Conservation (phyloP, 2,888 invertebrate species). For the Luperina nickerlii region DNA sequence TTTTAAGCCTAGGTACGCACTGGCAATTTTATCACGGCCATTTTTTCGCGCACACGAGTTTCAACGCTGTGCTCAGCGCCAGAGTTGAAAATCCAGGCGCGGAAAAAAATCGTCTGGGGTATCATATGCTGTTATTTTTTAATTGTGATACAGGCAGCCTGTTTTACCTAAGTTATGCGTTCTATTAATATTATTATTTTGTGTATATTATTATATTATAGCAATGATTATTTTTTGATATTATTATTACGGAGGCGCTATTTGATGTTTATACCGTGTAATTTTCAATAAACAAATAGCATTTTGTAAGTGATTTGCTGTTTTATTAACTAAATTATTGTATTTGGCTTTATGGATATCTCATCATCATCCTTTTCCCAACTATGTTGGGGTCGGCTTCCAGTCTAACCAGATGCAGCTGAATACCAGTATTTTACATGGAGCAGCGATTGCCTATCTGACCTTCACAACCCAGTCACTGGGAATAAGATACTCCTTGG, state of each 20-base stretch:
- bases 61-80: neutral
- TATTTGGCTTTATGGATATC: too few relatives aligned
- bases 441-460: too few relatives aligned
- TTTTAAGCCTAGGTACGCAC: neutral
- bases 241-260: slow-evolving; percentile 68
- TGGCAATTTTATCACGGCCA: neutral
- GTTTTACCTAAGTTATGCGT: slow-evolving; percentile 31
- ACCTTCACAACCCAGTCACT: too few relatives aligned
- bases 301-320: slow-evolving; percentile 74
- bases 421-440: too few relatives aligned
- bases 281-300: slow-evolving; percentile 80
- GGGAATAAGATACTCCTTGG: too few relatives aligned
- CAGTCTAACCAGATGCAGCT: too few relatives aligned
- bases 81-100: neutral
- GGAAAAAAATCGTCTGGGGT: neutral
- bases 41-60: neutral
- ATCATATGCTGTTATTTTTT: neutral
- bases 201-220: slow-evolving; percentile 65
- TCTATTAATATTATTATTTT: slow-evolving; percentile 45
- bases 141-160: slow-evolving; percentile 39
- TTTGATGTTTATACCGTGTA: slow-evolving; percentile 69
- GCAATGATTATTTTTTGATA: slow-evolving; percentile 71
- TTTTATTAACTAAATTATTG: slow-evolving; percentile 34
- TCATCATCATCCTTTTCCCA: too few relatives aligned
- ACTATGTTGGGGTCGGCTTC: too few relatives aligned